phyloP scores from a whole-genome alignment of 2,113 vertebrate species.

The Bos javanicus region DNA sequence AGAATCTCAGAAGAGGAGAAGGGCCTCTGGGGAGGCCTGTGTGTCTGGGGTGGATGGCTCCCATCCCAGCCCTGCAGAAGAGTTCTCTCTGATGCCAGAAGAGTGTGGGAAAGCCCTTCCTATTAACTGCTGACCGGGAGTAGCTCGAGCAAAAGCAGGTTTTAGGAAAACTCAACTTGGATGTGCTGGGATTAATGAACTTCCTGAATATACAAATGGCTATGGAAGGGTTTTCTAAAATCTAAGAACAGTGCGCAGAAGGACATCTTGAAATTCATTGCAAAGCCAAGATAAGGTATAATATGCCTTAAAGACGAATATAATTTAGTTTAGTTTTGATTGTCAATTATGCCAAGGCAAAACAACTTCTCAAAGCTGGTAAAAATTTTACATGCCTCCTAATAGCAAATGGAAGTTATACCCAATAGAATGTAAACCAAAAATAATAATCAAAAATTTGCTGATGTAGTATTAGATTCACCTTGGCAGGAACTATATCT shows the following conservation, averaged over 20 bases:
- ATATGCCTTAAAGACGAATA: background rate
- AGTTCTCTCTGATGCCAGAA: background rate
- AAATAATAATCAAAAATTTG: background rate
- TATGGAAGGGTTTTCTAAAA: background rate
- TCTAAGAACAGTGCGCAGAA: background rate
- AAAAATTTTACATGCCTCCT: background rate
- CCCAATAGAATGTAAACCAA: background rate
- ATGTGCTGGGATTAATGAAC: background rate
- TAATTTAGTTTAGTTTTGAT: background rate
- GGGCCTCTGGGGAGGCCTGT: background rate
- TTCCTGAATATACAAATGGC: background rate
- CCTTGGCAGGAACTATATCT: background rate
- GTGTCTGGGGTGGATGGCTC: background rate
- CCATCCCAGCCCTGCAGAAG: background rate
- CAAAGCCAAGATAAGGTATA: background rate
- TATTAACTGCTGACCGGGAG: background rate
- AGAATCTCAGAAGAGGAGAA: slow-evolving; percentile 12
- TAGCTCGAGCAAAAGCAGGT: background rate
- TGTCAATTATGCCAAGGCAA: background rate
- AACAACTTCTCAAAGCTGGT: background rate
- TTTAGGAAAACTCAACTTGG: background rate
- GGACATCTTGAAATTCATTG: background rate
- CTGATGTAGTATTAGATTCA: background rate
- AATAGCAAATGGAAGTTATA: background rate
- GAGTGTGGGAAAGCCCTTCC: background rate